phyloP scores from a whole-genome alignment of 2,113 vertebrate genomes.

The Balaenoptera acutorostrata region DNA sequence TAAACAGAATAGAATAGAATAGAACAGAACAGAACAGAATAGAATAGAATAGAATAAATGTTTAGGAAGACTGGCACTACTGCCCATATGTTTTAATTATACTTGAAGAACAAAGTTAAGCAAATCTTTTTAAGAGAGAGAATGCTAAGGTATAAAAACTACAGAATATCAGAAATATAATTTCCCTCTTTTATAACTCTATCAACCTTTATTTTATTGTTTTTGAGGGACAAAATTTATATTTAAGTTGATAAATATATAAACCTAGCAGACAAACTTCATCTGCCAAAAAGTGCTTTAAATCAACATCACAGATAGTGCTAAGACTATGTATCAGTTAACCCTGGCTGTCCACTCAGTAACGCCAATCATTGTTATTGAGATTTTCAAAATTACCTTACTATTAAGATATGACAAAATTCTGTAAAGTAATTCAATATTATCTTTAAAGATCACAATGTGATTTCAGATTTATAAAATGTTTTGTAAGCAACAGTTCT shows the following conservation, averaged over 20 bases:
- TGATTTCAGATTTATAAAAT: neutral
- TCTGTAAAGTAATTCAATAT: neutral
- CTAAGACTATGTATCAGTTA: neutral
- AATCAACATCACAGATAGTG: neutral
- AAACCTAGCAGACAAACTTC: neutral
- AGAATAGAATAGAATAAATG: neutral
- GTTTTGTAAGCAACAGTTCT: neutral
- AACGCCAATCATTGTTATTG: neutral
- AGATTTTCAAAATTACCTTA: neutral
- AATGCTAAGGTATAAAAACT: slow-evolving; percentile 6
- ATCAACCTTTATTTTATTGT: neutral
- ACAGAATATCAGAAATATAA: neutral
- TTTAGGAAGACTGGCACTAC: neutral
- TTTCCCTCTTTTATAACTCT: neutral
- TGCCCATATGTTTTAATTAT: neutral
- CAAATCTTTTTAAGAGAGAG: neutral
- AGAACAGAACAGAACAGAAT: too few relatives aligned
- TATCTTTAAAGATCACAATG: neutral
- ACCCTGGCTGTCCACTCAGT: neutral
- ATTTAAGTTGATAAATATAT: slow-evolving; percentile 18
- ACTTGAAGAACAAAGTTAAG: slow-evolving; percentile 36
- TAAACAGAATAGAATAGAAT: too few relatives aligned
- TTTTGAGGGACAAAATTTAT: neutral
- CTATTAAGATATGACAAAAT: neutral
- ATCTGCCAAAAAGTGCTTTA: neutral